Base-by-base conservation (phyloP, 2,113 vertebrate genomes). In the Pollimyrus isidori region DNA sequence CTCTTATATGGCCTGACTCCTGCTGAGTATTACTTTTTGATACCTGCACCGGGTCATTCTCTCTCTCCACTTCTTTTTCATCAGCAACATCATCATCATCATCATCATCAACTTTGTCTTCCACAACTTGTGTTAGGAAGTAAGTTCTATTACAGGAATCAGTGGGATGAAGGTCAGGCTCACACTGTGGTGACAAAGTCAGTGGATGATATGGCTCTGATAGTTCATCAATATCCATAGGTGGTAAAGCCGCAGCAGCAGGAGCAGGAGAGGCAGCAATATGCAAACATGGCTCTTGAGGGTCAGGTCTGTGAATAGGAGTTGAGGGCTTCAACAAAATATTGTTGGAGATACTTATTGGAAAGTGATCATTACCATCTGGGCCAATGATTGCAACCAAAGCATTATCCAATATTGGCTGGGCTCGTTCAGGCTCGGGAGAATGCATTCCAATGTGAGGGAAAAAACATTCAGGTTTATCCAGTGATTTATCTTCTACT, bases 251-350 rank as follows among this genome's bases (percentile, higher is more conserved):
- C 23, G 95, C 95, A 65, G 96, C 95, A 90, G 97, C 96, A 0
- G 98, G 96, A 56, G 98, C 98, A 0, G 97, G 96, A 52, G 98
- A 97, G 65, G 99, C 97, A 85, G 97, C 96, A 0, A 98, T 98
- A 93, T 99, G 97, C 2, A 98, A 94, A 3, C 98, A 97, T 1
- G 97, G 97, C 90, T 97, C 97, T 87, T 97, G 95, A n/a, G 97
- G 92, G 39, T 98, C 97, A 0, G 96, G 97, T 90, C 97, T 94
- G 91, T 97, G 97, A 0, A 97, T 95, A 30, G 97, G 96, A 53
- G 95, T 96, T 0, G 97, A 97, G 1, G 97, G 96, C 92, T 98
- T 99, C 4, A 96, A 96, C 85, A 97, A 96, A 93, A 97, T 97
- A 92, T 94, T 96, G 88, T 94, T 96, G 90, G 97, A 98, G 48